These are phyloP conservation scores for Erebia epiphron DNA, from an alignment of 2,888 invertebrate genomes.

Conservation along the genomic window DNA sequence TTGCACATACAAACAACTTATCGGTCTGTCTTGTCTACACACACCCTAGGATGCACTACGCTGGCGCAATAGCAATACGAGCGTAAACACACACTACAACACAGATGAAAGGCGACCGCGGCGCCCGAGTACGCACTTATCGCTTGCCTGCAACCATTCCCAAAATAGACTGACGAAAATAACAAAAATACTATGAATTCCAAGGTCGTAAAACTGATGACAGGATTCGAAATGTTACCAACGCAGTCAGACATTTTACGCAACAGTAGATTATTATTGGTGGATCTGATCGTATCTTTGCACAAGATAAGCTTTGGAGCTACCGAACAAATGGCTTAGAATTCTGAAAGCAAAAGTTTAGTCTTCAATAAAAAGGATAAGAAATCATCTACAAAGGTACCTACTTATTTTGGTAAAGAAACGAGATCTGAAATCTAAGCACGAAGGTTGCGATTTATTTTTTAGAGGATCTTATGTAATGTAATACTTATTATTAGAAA, in stretches of 20 bases:
- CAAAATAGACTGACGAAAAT: constrained; percentile 63
- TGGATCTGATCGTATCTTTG: background rate
- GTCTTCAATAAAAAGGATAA: no score
- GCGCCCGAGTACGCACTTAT: constrained; percentile 77
- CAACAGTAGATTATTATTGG: background rate
- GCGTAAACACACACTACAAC: constrained; percentile 66
- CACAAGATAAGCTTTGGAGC: background rate
- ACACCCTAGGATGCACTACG: constrained; percentile 43
- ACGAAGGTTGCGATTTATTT: background rate
- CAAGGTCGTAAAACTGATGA: constrained; percentile 28
- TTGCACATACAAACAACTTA: background rate
- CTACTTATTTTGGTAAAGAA: no score
- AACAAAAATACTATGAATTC: constrained; percentile 33
- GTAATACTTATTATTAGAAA: background rate
- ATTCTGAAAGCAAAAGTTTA: background rate
- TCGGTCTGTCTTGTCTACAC: constrained; percentile 18
- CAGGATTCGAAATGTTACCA: background rate
- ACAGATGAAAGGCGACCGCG: constrained; percentile 75
- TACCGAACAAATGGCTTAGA: background rate
- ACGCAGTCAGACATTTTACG: background rate
- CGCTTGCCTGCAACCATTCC: constrained; percentile 69
- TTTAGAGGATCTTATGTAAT: background rate
- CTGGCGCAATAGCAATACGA: constrained; percentile 57
- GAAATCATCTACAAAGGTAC: background rate
- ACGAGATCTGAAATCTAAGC: background rate